phyloP scores from a whole-genome alignment of 2,113 vertebrate genomes.

The Myrmecobius fasciatus region DNA sequence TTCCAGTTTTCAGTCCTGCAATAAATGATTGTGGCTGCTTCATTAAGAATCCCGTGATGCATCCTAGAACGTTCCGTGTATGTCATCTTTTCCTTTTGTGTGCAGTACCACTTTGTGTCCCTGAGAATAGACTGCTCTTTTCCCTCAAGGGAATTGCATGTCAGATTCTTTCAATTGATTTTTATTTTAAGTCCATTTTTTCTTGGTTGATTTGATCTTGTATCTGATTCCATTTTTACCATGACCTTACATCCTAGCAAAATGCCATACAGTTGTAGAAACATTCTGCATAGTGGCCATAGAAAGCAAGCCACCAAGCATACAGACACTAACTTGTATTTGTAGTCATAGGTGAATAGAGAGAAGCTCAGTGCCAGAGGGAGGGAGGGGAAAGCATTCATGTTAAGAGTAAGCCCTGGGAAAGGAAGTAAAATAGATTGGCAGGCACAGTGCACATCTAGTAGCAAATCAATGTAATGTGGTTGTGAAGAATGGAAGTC shows the following conservation, averaged over 20 bases:
- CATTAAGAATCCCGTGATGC: rapidly evolving
- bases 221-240: background rate
- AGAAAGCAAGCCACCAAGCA: background rate
- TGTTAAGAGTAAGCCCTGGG: background rate
- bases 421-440: background rate
- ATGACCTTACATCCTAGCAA: background rate
- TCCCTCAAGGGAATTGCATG: background rate
- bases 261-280: background rate
- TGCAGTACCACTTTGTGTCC: background rate
- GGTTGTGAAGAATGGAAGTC: background rate
- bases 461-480: conserved; percentile 38
- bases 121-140: background rate
- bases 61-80: rapidly evolving
- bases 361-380: background rate
- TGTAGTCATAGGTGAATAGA: background rate
- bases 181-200: background rate
- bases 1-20: background rate
- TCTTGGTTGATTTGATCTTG: background rate
- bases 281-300: background rate
- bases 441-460: background rate
- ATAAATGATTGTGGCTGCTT: background rate
- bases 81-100: background rate
- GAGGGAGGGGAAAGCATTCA: background rate
- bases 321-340: background rate
- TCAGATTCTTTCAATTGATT: background rate